Conservation (phyloP, 2,113 vertebrate species). For the Elaphurus davidianus region DNA sequence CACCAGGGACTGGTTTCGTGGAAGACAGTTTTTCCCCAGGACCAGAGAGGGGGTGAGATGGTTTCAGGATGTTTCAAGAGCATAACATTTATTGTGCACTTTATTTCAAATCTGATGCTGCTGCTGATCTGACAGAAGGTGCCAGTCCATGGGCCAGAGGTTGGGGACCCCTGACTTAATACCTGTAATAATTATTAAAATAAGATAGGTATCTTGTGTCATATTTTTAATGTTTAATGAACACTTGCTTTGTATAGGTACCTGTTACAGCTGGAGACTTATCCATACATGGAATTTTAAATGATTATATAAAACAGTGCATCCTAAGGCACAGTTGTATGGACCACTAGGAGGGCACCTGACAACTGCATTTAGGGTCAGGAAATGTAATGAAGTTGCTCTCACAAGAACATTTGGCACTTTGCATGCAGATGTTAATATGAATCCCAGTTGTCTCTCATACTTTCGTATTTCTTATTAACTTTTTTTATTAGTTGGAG, state of each 20-base stretch:
- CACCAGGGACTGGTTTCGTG: neutral
- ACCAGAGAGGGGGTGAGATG: neutral
- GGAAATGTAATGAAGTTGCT: neutral
- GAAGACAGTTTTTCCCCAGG: neutral
- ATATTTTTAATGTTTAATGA: neutral
- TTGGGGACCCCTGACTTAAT: neutral
- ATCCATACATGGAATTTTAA: neutral
- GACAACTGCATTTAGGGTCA: neutral
- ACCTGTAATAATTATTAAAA: neutral
- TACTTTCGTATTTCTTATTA: neutral
- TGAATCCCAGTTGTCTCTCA: neutral
- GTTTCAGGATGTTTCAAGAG: neutral
- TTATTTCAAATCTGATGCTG: neutral
- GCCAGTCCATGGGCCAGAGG: neutral
- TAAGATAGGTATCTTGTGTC: neutral
- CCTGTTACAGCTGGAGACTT: neutral
- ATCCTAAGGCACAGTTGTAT: neutral
- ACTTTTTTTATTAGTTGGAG: too few species aligned
- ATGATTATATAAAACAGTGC: neutral
- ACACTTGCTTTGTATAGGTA: neutral
- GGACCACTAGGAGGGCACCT: neutral
- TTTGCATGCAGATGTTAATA: neutral
- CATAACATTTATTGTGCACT: neutral
- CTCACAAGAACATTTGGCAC: neutral
- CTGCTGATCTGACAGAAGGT: neutral